Conservation (phyloP, 2,113 vertebrate genomes). For the Sinocyclocheilus grahami region DNA sequence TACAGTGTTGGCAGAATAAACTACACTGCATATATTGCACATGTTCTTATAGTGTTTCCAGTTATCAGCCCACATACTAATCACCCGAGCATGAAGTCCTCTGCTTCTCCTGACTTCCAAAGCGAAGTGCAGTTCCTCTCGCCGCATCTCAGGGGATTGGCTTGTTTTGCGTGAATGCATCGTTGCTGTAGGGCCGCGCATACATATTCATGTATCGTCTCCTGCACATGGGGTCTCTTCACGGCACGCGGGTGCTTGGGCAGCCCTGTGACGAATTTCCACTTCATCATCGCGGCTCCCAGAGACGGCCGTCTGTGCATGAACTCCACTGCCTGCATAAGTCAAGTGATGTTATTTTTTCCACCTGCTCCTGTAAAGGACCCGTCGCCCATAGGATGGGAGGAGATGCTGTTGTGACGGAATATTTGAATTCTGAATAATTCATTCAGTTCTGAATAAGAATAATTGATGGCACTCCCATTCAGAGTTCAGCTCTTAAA, state of each 20-base stretch:
- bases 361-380: constrained; percentile 19
- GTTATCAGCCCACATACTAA: background rate
- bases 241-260: background rate
- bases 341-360: constrained; percentile 19
- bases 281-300: constrained; percentile 16
- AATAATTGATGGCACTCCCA: background rate
- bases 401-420: constrained; percentile 2
- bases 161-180: constrained; percentile 20
- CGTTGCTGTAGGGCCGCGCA: background rate
- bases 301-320: background rate
- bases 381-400: background rate
- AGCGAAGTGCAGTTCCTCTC: background rate
- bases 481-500: background rate
- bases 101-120: background rate
- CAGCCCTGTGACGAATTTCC: constrained; percentile 34
- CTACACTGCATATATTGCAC: background rate
- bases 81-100: background rate
- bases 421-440: constrained; percentile 24
- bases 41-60: constrained; percentile 5
- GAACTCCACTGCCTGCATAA: constrained; percentile 18
- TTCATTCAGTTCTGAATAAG: background rate
- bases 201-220: constrained; percentile 21
- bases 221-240: constrained; percentile 3
- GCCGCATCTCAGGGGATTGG: constrained; percentile 1
- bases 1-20: background rate